These are phyloP conservation scores for Hyles vespertilio DNA, from an alignment of 1,140 invertebrate species.

Conservation along the genomic window DNA sequence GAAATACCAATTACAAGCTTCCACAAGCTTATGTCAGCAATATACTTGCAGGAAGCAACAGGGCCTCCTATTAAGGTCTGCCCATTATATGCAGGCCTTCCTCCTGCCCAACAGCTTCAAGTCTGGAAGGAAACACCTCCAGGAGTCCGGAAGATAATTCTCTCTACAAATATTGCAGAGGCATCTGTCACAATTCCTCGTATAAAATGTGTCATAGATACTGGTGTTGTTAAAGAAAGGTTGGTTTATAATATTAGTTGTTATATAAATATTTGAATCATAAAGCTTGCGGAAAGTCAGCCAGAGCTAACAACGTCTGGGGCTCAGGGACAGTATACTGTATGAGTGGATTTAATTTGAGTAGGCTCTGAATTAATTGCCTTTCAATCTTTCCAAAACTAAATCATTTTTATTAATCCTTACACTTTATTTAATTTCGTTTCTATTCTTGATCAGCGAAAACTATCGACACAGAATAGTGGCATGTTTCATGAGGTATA, in stretches of 20 bases:
- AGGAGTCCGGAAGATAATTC: conserved; percentile 90
- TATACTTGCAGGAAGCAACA: conserved; percentile 47
- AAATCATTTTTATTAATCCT: no score
- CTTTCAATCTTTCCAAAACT: no score
- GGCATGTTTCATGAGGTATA: no score
- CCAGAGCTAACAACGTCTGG: no score
- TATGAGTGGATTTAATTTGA: no score
- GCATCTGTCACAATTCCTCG: conserved; percentile 97
- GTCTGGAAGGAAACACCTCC: conserved; percentile 83
- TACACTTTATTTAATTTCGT: no score
- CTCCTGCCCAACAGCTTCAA: conserved; percentile 85
- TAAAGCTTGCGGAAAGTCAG: not conserved
- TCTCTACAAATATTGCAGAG: conserved; percentile 99
- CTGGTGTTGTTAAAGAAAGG: conserved; percentile 94
- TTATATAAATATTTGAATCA: not conserved
- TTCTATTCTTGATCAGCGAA: no score
- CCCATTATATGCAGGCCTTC: conserved; percentile 90
- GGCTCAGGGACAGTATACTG: no score
- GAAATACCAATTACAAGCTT: no score
- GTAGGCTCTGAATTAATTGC: no score
- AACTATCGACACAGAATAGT: no score
- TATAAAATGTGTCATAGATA: conserved; percentile 96
- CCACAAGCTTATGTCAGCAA: conserved; percentile 22
- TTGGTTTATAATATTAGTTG: conserved; percentile 10
- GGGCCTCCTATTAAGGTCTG: conserved; percentile 80